Evolutionary conservation across 2,888 invertebrate genomes (phyloP), one percentile per base, ranked within the genome.

Genomic region (Plusia festucae): DNA sequence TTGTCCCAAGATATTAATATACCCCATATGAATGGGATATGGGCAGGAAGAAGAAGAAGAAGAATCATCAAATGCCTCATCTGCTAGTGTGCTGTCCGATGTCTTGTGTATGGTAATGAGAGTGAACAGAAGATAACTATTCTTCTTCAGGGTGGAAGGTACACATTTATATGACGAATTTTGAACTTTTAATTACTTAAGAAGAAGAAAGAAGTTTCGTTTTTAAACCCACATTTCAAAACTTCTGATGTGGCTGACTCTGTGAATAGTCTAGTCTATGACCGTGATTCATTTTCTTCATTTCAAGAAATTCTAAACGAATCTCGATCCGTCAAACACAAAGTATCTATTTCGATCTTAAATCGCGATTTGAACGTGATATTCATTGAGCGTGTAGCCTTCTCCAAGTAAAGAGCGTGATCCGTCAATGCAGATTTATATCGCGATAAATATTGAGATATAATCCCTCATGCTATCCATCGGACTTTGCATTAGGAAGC

Each of bases 391-490:
- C 20, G 46, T 49, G 40, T 46, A 20, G 46, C 18, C 18, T 49
- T 49, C 18, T 40, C 46, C 11, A 49, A 49, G 46, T 49, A 49
- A 49, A 49, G 46, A 49, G 46, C 46, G 40, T 40, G 46, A 49
- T 49, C 46, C 46, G 46, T 49, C 46, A 49, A 18, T 49, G 46
- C 46, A 49, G 46, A 49, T 49, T 49, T 18, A 49, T 49, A 49
- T 49, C 46, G 46, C 46, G 46, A 49, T 49, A 49, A 49, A 49
- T 49, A 49, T 49, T 49, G 46, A 49, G 46, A 46, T 46, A 46
- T 20, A 13, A 20, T 18, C 46, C 46, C 9, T n/a, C 46, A 9
- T 49, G 20, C 46, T 11, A 49, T 49, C 46, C 46, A 49, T 49
- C 46, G 20, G 46, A 49, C 46, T 49, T 49, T 20, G 46, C 20